phyloP scores from a whole-genome alignment of 2,888 invertebrate genomes.

The Griposia aprilina region DNA sequence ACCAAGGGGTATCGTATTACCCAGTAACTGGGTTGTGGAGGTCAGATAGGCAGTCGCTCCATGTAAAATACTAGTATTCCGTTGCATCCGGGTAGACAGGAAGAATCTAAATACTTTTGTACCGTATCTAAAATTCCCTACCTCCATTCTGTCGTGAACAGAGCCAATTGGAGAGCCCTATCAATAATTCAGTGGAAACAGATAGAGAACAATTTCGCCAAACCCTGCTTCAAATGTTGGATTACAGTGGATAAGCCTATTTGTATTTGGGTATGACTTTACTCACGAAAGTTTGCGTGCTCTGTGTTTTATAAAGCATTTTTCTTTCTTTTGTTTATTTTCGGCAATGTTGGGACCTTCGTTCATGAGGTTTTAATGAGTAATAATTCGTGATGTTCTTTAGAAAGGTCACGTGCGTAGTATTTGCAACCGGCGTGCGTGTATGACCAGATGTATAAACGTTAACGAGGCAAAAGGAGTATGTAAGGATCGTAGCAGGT shows the following conservation, averaged over 20 bases:
- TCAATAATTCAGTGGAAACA: conserved; percentile 77
- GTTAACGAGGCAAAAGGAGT: no score
- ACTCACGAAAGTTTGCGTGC: conserved; percentile 28
- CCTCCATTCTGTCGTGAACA: conserved; percentile 27
- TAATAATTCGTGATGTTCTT: no score
- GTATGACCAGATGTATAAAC: no score
- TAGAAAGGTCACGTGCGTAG: no score
- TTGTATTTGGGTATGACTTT: background rate
- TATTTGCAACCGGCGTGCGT: no score
- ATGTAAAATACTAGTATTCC: no score
- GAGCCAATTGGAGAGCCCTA: conserved; percentile 66
- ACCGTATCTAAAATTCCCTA: conserved; percentile 5
- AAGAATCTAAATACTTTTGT: no score
- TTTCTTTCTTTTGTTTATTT: conserved; percentile 13
- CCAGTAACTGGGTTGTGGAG: no score
- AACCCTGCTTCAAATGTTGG: conserved; percentile 55
- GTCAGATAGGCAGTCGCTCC: no score
- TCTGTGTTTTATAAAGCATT: conserved; percentile 2
- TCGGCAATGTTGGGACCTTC: background rate
- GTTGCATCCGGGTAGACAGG: no score
- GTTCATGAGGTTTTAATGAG: conserved; percentile 27
- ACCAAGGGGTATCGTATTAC: no score
- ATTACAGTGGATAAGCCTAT: conserved; percentile 57
- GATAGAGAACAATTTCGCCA: conserved; percentile 73
- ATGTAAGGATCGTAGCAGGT: no score